Evolutionary conservation across 2,797 vertebrate species (phyloP).

Genomic region (Leptodactylus fallax): DNA sequence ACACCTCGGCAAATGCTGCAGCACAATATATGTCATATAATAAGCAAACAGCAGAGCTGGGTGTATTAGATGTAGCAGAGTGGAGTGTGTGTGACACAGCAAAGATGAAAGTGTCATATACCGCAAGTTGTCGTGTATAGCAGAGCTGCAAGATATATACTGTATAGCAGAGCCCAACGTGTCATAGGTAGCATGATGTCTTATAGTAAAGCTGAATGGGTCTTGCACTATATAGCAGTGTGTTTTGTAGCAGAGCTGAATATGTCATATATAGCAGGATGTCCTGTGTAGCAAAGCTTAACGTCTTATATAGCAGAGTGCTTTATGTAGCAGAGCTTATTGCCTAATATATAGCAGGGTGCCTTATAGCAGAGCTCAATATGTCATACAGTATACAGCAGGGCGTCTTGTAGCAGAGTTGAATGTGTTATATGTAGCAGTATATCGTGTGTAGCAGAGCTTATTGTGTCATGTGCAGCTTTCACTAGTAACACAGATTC

Average conservation of each 20-base stretch:
- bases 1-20: neutral
- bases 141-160: neutral
- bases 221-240: neutral
- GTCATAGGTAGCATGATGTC: too few relatives aligned
- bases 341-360: neutral
- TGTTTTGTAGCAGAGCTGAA: neutral
- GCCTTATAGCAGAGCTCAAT: neutral
- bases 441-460: constrained; percentile 4
- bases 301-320: neutral
- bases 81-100: neutral
- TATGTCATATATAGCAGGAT: neutral
- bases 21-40: too few relatives aligned
- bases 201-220: too few relatives aligned
- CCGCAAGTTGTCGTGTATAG: neutral
- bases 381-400: too few relatives aligned
- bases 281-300: neutral
- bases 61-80: neutral
- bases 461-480: neutral
- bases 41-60: neutral
- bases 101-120: neutral
- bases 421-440: neutral
- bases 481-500: too few relatives aligned
- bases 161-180: too few relatives aligned
- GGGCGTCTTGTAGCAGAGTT: neutral
- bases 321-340: neutral